Percentiles rank a stretch among this genome's conserved stretches.
These are phyloP conservation scores for Colletes collaris DNA, from an alignment of 2,888 invertebrate species.

Conservation along the genomic window DNA sequence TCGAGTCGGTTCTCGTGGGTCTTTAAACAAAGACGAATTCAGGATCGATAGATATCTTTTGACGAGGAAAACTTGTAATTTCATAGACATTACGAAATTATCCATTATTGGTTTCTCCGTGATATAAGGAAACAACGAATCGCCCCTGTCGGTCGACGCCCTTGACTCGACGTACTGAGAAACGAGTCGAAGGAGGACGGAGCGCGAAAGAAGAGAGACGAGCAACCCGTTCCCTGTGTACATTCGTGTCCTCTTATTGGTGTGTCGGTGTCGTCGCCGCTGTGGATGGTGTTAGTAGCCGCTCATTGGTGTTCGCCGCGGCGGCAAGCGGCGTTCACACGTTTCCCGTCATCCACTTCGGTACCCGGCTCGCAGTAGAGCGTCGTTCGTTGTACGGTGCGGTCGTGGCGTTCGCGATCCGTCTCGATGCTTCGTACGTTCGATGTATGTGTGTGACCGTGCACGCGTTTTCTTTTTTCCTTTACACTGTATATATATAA, in stretches of 20 bases:
- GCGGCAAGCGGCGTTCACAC: conserved; percentile 81
- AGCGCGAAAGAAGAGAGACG: conserved; percentile 48
- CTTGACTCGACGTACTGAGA: conserved; percentile 74
- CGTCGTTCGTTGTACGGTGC: conserved; percentile 78
- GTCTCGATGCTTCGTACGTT: conserved; percentile 40
- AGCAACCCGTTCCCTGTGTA: conserved; percentile 40
- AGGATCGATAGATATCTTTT: conserved; percentile 37
- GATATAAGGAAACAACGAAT: conserved; percentile 59
- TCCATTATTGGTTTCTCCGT: conserved; percentile 47
- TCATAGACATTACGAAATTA: conserved; percentile 46
- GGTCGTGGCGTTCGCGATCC: conserved; percentile 61
- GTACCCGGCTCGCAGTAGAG: conserved; percentile 79
- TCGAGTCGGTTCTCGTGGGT: conserved; percentile 12
- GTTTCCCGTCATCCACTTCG: conserved; percentile 80
- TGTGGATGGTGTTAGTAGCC: conserved; percentile 60
- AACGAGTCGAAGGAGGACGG: conserved; percentile 62
- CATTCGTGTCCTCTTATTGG: conserved; percentile 61
- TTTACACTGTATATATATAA: conserved; percentile 18
- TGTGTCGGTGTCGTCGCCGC: conserved; percentile 61
- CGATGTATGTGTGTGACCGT: conserved; percentile 57
- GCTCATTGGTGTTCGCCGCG: conserved; percentile 76
- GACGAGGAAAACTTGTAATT: conserved; percentile 25
- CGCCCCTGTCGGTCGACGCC: conserved; percentile 74
- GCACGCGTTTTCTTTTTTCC: conserved; percentile 52
- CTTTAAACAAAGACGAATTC: not conserved